Evolutionary conservation across 2,888 invertebrate species (phyloP), one percentile per base, ranked within the genome.

Genomic region (Amphimallon solstitiale): DNA sequence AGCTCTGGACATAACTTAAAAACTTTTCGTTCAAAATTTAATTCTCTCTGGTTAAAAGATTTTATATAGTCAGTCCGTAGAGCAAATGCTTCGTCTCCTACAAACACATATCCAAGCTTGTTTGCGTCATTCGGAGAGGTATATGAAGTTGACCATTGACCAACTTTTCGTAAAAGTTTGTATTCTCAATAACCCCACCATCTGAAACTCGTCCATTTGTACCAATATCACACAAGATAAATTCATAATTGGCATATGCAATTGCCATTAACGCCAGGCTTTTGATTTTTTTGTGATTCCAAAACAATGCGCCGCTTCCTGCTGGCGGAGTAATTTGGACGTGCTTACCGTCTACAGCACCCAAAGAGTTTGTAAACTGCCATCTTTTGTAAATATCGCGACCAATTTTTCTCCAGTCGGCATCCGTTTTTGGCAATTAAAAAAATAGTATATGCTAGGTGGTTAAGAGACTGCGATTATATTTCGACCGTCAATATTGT

Each of bases 291-390:
- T 76, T 75, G 59, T 75, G 76, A 62, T 74, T 76, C 34, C 62
- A 76, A 72, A 62, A 76, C 56, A 66, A 69, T 5, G 74, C 75
- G 15, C 75, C 75, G 52, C 73, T 71, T 43, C 56, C 65, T 9
- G 54, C 46, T 45, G 75, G 73, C 21, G 73, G 67, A 40, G 66
- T 51, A 21, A 75, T 75, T 6, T n/a, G n/a, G n/a, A n/a, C n/a
- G n/a, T n/a, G n/a, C n/a, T n/a, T n/a, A n/a, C n/a, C n/a, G n/a
- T n/a, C n/a, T 54, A 75, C 21, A 15, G 72, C 70, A 23, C 75
- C 73, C 37, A 74, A 45, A 49, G 71, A 75, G 66, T 75, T 56
- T 14, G 71, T 69, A 65, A 75, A 73, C 51, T 75, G 70, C 62
- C 69, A 71, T 61, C 49, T 68, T 40, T 60, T 67, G 61, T 74